Conservation (phyloP, 2,113 vertebrate species). For the Phalacrocorax brasilianus region DNA sequence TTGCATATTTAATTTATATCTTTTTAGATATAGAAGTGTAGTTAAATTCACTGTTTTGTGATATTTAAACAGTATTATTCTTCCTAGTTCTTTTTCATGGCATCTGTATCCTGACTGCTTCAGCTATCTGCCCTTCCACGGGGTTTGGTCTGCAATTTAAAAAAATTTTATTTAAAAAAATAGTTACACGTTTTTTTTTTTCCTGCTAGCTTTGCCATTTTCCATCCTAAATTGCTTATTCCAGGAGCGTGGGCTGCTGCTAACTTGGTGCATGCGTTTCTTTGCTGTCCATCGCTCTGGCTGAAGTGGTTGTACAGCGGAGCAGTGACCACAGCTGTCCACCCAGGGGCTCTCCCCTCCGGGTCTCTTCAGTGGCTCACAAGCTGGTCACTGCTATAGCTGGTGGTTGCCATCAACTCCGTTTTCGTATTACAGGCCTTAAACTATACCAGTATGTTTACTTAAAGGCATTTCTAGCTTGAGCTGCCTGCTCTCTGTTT, state of each 20-base stretch:
- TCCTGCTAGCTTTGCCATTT: neutral
- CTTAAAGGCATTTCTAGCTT: neutral
- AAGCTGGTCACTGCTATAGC: neutral
- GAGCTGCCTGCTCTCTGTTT: neutral
- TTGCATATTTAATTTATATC: neutral
- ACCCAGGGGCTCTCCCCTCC: neutral
- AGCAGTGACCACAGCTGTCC: neutral
- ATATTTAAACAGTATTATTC: neutral
- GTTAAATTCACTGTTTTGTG: neutral
- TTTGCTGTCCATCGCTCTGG: neutral
- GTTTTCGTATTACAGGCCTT: neutral
- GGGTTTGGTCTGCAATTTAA: neutral
- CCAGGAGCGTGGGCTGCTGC: neutral
- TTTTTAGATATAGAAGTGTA: neutral
- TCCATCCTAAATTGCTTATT: neutral
- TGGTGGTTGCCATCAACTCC: neutral
- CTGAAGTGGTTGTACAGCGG: accelerated
- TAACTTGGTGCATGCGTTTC: accelerated
- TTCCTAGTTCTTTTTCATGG: neutral
- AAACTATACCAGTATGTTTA: neutral
- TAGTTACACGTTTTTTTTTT: neutral
- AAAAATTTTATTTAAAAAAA: neutral
- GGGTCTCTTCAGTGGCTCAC: neutral
- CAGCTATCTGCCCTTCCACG: neutral
- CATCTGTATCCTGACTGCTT: neutral